phyloP scores from a whole-genome alignment of 2,113 vertebrate genomes.

The Otus sunia region DNA sequence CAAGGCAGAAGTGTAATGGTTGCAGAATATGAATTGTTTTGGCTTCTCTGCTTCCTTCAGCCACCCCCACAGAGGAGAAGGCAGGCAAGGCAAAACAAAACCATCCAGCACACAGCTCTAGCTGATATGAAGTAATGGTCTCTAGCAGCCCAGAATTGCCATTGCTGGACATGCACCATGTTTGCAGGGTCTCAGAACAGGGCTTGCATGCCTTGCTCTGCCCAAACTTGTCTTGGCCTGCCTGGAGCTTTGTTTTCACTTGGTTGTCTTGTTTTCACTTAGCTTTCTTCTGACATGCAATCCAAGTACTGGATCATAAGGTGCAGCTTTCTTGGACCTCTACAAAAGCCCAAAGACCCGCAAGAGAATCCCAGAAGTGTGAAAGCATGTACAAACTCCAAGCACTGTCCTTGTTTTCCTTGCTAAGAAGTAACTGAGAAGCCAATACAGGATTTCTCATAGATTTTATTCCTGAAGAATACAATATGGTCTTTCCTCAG shows the following conservation, averaged over 20 bases:
- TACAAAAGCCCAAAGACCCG: neutral
- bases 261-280: neutral
- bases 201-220: neutral
- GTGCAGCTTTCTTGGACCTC: neutral
- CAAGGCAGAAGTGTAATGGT: accelerated
- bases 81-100: neutral
- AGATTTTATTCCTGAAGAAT: neutral
- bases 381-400: neutral
- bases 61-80: neutral
- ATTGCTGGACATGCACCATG: neutral
- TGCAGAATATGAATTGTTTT: neutral
- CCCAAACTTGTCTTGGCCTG: neutral
- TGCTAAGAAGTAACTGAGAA: neutral
- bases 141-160: neutral
- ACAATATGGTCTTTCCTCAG: neutral
- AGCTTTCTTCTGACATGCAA: neutral
- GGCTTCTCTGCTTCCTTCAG: neutral
- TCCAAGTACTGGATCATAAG: neutral
- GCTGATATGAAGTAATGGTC: neutral
- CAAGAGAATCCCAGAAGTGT: neutral
- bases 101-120: neutral
- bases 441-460: neutral
- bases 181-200: neutral
- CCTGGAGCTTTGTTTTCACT: neutral
- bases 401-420: neutral